These are phyloP conservation scores for Pipa parva DNA, from an alignment of 2,113 vertebrate species.

Conservation along the genomic window DNA sequence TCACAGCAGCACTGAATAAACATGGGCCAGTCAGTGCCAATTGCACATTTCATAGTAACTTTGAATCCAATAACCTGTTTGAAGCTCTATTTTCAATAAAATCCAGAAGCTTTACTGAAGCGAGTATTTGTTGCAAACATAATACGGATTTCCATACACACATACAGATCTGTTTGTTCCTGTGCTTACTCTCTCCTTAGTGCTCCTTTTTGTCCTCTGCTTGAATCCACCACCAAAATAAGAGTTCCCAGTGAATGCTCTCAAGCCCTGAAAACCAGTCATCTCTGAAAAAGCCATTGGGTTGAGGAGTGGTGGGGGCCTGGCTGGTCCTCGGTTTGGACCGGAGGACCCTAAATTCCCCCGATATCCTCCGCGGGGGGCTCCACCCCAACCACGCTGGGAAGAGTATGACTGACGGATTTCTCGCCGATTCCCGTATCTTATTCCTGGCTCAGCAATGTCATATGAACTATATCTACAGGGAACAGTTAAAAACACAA, in stretches of 20 bases:
- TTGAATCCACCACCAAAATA: slow-evolving; percentile 81
- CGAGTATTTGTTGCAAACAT: too few relatives aligned
- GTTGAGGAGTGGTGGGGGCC: slow-evolving; percentile 84
- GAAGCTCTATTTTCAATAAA: too few relatives aligned
- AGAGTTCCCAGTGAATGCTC: slow-evolving; percentile 72
- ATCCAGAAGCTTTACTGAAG: too few relatives aligned
- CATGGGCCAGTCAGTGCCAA: too few relatives aligned
- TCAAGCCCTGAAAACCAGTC: slow-evolving; percentile 71
- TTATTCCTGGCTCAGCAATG: neutral
- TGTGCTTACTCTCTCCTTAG: slow-evolving; percentile 48
- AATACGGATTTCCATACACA: slow-evolving; percentile 20
- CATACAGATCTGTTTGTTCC: too few relatives aligned
- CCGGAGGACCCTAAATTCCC: neutral
- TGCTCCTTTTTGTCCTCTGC: slow-evolving; percentile 77
- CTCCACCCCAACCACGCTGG: neutral
- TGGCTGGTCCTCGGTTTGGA: neutral
- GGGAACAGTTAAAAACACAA: neutral
- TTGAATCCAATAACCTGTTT: neutral
- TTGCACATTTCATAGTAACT: too few relatives aligned
- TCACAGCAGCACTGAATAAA: too few relatives aligned
- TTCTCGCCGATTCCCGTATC: slow-evolving; percentile 1
- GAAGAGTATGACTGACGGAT: neutral
- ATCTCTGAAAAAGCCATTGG: slow-evolving; percentile 76
- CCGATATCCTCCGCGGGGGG: neutral
- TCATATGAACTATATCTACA: neutral